Evolutionary conservation across 1,140 invertebrate genomes (phyloP), one percentile per base, ranked within the genome.

Genomic region (Zaprionus inermis): DNA sequence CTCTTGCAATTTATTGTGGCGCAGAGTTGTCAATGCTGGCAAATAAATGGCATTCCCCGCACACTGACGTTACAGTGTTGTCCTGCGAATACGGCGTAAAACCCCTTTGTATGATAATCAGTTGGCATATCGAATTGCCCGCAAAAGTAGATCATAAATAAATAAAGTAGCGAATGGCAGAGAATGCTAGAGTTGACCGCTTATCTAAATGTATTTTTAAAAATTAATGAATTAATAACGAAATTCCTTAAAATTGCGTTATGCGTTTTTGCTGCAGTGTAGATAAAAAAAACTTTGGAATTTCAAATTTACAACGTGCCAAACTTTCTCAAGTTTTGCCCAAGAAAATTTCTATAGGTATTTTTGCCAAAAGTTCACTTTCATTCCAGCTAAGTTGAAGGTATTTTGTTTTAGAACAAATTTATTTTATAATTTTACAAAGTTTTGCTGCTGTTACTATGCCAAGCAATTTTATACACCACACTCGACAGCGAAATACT

Each of bases 31-130:
- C 73, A 70, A 65, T 61, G 59, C 18, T 24, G 22, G 30, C 81
- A 78, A 78, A 85, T 70, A 66, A 61, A 84, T 81, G 44, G 69
- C 59, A 22, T 14, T 5, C 59, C 18, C 36, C n/a, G 24, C 24
- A 28, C 24, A n/a, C n/a, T 30, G 9, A 12, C 12, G 16, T n/a
- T 34, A 20, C n/a, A 61, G 49, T 54, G 24, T 28, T 51, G 61
- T 49, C 36, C 63, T 61, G 24, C 20, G 64, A 32, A 46, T 65
- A 54, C 34, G 6, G 30, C 34, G 36, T 36, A 67, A 77, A 73
- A 64, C 56, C 65, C 51, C 49, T 84, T 72, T 84, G 85, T 85
- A 84, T 83, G 81, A 77, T 84, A 84, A 84, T 80, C 58, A 76
- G 36, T 16, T 18, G 46, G 18, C 72, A 56, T 72, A 16, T 16